phyloP scores from a whole-genome alignment of 37 sponge, comb jelly and placozoan species.

The Eunapius fragilis region DNA sequence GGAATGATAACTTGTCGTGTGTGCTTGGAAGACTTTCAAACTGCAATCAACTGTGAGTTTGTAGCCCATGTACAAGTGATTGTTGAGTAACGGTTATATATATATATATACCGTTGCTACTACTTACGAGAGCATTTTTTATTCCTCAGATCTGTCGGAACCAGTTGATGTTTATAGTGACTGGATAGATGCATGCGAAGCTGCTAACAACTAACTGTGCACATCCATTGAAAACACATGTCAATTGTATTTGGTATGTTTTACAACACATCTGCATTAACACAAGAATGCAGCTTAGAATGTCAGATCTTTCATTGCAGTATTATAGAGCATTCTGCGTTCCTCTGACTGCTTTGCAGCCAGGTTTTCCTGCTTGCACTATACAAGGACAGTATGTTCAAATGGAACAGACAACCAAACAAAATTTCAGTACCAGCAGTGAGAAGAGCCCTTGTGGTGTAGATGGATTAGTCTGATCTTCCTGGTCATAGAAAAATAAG shows the following conservation, averaged over 20 bases:
- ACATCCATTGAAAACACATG: neutral
- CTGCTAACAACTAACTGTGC: slow-evolving; percentile 66
- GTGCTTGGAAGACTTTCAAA: slow-evolving; percentile 97
- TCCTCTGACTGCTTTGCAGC: neutral
- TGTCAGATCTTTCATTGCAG: neutral
- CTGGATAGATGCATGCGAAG: slow-evolving; percentile 99
- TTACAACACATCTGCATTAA: neutral
- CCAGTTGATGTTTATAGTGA: slow-evolving; percentile 99
- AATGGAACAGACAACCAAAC: neutral
- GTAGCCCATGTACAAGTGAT: neutral
- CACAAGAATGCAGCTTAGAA: neutral
- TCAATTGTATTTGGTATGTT: neutral
- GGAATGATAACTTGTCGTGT: slow-evolving; percentile 88
- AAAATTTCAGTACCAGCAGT: neutral
- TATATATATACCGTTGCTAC: too few species aligned
- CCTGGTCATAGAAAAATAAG: neutral
- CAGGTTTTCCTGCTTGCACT: neutral
- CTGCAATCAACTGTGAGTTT: slow-evolving; percentile 85
- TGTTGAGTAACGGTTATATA: too few species aligned
- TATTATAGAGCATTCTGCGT: neutral
- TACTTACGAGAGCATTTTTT: neutral
- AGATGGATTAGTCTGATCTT: neutral
- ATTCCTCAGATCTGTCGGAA: slow-evolving; percentile 86
- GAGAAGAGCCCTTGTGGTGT: neutral
- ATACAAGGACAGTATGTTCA: neutral